A percentile compares a stretch with the other conserved stretches of the same genome.
Conservation (phyloP, 2,888 invertebrate genomes). For the Pachliopta kotzebuea region DNA sequence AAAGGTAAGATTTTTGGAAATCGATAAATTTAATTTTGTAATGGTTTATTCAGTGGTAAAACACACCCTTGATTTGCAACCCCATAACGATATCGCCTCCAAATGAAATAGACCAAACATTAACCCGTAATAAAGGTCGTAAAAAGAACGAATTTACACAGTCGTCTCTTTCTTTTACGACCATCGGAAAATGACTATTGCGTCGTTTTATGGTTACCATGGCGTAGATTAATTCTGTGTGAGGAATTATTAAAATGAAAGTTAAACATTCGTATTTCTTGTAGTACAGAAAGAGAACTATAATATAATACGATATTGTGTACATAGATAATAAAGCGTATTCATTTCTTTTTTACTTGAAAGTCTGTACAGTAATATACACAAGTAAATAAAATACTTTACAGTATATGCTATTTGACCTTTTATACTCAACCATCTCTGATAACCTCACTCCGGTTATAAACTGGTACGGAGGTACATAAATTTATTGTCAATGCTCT, state of each 20-base stretch:
- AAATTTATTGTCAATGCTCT: no score
- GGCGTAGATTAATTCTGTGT: constrained; percentile 17
- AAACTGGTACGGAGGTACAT: no score
- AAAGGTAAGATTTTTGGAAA: background rate
- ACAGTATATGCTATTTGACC: no score
- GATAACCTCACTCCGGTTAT: no score
- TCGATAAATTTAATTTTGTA: background rate
- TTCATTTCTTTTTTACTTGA: no score
- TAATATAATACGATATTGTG: no score
- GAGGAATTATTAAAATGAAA: background rate
- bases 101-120: constrained; percentile 25
- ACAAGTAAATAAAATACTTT: no score
- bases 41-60: background rate
- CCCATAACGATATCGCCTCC: constrained; percentile 9
- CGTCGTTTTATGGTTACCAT: constrained; percentile 21
- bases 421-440: no score
- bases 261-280: constrained; percentile 2
- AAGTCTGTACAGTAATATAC: no score
- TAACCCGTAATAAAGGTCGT: constrained; percentile 22
- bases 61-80: constrained; percentile 12
- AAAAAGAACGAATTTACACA: constrained; percentile 23
- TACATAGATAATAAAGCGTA: no score
- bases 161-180: constrained; percentile 23
- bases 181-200: constrained; percentile 25
- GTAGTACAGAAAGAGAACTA: background rate